phyloP scores from a whole-genome alignment of 2,113 vertebrate genomes.

The Microcebus lehilahytsara region DNA sequence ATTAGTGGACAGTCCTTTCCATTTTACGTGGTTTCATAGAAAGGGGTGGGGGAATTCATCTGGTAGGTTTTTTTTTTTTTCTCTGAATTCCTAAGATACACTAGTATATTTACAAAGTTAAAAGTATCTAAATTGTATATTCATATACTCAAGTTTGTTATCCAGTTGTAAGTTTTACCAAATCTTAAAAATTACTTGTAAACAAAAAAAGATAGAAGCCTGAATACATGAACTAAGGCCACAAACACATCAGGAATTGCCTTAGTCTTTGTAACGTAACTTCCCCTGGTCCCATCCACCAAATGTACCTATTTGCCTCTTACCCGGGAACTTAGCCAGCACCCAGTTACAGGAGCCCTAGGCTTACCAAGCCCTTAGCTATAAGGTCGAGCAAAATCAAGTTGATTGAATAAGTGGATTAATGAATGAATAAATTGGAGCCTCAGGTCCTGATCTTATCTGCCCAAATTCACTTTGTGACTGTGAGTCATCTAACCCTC shows the following conservation, averaged over 20 bases:
- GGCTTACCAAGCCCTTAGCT: not conserved
- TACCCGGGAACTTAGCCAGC: not conserved
- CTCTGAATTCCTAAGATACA: not conserved
- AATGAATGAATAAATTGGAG: not conserved
- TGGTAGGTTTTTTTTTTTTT: not conserved
- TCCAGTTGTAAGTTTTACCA: not conserved
- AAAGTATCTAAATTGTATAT: not conserved
- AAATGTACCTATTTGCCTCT: not conserved
- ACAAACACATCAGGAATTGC: not conserved
- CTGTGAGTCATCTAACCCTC: not conserved
- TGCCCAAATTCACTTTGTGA: not conserved
- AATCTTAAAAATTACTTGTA: not conserved
- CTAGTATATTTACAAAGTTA: not conserved
- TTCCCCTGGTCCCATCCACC: not conserved
- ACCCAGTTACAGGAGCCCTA: rapidly evolving
- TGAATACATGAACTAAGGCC: not conserved
- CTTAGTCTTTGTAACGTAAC: not conserved
- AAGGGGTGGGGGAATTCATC: not conserved
- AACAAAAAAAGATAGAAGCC: not conserved
- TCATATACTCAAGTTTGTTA: not conserved
- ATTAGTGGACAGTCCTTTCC: constrained; percentile 64
- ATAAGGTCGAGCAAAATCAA: not conserved
- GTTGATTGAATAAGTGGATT: not conserved
- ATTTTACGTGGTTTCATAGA: constrained; percentile 23
- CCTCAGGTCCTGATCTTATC: not conserved